Evolutionary conservation across 2,113 vertebrate species (phyloP).

Genomic region (Agapornis roseicollis): DNA sequence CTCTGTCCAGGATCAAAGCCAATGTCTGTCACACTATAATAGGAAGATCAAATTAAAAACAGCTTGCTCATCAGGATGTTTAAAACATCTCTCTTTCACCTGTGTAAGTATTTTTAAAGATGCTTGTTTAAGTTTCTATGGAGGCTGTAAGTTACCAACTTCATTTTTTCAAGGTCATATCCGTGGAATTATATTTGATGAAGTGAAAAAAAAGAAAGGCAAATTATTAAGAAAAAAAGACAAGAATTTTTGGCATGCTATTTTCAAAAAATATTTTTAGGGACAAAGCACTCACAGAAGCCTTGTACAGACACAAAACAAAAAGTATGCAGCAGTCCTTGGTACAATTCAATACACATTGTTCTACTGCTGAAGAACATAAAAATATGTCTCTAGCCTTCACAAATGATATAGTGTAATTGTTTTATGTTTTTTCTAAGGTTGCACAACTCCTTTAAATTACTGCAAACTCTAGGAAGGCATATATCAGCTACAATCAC

Average conservation of each 20-base stretch:
- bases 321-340: not conserved
- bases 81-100: constrained; percentile 4
- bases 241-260: not conserved
- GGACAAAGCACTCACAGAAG: not conserved
- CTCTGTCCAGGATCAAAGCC: constrained; percentile 38
- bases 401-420: not conserved
- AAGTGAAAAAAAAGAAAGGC: not conserved
- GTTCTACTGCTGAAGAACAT: not conserved
- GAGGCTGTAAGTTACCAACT: not conserved
- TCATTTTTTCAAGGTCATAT: not conserved
- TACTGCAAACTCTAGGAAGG: not conserved
- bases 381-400: not conserved
- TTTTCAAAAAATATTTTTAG: not conserved
- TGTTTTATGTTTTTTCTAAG: not conserved
- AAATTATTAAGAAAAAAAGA: not conserved
- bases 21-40: constrained; percentile 28
- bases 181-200: not conserved
- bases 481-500: not conserved
- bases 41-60: constrained; percentile 30
- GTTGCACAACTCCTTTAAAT: not conserved
- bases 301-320: not conserved
- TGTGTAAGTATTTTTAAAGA: not conserved
- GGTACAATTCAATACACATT: not conserved
- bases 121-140: not conserved
- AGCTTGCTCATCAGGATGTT: constrained; percentile 12